phyloP scores from a whole-genome alignment of 2,888 invertebrate species.

The Megamerina dolium region DNA sequence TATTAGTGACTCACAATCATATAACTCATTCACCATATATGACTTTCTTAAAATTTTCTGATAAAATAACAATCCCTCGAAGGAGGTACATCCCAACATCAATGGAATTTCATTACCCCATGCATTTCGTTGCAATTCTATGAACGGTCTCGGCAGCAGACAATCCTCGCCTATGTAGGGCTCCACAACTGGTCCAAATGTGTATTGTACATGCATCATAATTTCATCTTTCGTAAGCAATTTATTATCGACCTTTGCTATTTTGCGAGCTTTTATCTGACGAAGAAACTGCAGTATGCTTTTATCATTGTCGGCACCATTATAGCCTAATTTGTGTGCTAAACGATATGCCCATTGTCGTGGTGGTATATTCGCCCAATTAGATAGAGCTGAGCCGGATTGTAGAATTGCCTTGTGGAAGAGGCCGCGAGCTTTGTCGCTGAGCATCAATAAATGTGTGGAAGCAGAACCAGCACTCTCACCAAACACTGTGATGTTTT shows the following conservation, averaged over 20 bases:
- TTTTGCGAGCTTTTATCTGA: conserved; percentile 22
- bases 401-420: conserved; percentile 46
- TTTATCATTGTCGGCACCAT: conserved; percentile 39
- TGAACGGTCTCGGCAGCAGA: conserved; percentile 33
- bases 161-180: conserved; percentile 38
- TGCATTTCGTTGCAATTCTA: conserved; percentile 30
- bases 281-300: conserved; percentile 28
- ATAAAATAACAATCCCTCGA: conserved; percentile 42
- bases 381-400: conserved; percentile 39
- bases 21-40: conserved; percentile 20
- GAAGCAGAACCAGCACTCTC: conserved; percentile 52
- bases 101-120: conserved; percentile 45
- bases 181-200: conserved; percentile 41
- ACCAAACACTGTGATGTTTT: conserved; percentile 53
- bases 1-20: conserved; percentile 41
- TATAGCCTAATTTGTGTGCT: conserved; percentile 41
- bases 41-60: conserved; percentile 13
- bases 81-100: conserved; percentile 42
- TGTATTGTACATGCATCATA: conserved; percentile 28
- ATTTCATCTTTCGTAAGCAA: conserved; percentile 35
- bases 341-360: conserved; percentile 37
- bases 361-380: conserved; percentile 35
- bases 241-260: conserved; percentile 27
- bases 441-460: conserved; percentile 49
- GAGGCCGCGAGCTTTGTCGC: conserved; percentile 48